Evolutionary conservation across 2,888 invertebrate species (phyloP).

Genomic region (Drosophila birchii): DNA sequence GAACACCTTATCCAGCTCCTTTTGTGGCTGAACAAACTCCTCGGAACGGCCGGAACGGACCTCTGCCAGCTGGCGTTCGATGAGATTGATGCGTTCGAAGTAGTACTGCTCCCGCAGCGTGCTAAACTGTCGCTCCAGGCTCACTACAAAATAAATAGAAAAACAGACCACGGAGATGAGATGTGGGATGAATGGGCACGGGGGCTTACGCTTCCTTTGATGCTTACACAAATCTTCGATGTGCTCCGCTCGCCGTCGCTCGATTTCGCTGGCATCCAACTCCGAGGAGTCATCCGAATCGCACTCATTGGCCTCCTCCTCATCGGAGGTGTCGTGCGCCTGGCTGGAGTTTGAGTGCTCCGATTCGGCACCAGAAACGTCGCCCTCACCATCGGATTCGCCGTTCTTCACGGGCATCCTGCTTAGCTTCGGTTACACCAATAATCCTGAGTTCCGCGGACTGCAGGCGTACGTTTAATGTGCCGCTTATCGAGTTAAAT

Average conservation of each 20-base stretch:
- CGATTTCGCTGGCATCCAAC: conserved; percentile 97
- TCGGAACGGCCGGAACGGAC: conserved; percentile 93
- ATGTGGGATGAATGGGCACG: neutral
- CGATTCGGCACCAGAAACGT: conserved; percentile 89
- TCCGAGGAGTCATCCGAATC: conserved; percentile 94
- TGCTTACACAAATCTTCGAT: conserved; percentile 90
- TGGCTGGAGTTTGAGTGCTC: conserved; percentile 89
- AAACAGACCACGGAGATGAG: neutral
- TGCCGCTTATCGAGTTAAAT: neutral
- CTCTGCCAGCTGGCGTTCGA: conserved; percentile 93
- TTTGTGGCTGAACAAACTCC: conserved; percentile 94
- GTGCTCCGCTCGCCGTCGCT: conserved; percentile 92
- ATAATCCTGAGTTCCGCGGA: neutral
- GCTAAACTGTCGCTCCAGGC: conserved; percentile 95
- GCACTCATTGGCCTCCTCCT: conserved; percentile 90
- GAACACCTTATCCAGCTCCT: conserved; percentile 94
- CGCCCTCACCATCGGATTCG: conserved; percentile 86
- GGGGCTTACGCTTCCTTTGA: neutral
- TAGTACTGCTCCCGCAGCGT: conserved; percentile 95
- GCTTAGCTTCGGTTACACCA: neutral
- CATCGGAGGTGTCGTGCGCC: conserved; percentile 88
- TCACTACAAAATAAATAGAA: conserved; percentile 74
- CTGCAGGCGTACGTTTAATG: neutral
- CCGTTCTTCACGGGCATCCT: conserved; percentile 90
- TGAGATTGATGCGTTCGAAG: conserved; percentile 91